These are phyloP conservation scores for Poecile atricapillus DNA, from an alignment of 2,113 vertebrate genomes.

Conservation along the genomic window DNA sequence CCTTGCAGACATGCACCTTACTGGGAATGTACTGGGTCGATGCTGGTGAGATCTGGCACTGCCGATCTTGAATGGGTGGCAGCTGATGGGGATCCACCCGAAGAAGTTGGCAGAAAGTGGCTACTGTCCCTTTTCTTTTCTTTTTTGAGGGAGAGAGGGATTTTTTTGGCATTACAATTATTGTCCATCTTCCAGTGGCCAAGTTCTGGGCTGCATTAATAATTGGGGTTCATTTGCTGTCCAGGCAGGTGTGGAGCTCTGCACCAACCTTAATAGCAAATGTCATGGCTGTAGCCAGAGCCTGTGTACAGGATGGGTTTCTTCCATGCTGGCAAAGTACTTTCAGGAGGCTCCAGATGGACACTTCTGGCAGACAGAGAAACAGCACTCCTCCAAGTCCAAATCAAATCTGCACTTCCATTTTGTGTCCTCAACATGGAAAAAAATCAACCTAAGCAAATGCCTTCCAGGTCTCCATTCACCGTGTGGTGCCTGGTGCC, in stretches of 20 bases:
- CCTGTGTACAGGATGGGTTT: neutral
- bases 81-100: neutral
- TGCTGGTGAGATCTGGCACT: neutral
- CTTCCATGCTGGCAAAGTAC: neutral
- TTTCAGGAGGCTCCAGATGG: neutral
- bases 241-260: neutral
- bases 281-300: neutral
- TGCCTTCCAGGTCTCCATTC: neutral
- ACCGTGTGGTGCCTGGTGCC: neutral
- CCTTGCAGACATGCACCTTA: conserved; percentile 39
- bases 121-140: conserved; percentile 53
- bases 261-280: neutral
- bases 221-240: neutral
- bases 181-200: conserved; percentile 33
- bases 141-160: neutral
- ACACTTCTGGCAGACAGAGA: neutral
- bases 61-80: neutral
- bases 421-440: neutral
- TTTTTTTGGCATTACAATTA: conserved; percentile 42
- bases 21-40: neutral
- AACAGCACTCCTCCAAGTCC: neutral
- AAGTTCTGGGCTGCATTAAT: conserved; percentile 43
- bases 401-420: neutral
- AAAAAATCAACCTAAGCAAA: neutral
- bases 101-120: conserved; percentile 9